Conservation (phyloP, 2,888 invertebrate species). For the Trachelus iudaicus region DNA sequence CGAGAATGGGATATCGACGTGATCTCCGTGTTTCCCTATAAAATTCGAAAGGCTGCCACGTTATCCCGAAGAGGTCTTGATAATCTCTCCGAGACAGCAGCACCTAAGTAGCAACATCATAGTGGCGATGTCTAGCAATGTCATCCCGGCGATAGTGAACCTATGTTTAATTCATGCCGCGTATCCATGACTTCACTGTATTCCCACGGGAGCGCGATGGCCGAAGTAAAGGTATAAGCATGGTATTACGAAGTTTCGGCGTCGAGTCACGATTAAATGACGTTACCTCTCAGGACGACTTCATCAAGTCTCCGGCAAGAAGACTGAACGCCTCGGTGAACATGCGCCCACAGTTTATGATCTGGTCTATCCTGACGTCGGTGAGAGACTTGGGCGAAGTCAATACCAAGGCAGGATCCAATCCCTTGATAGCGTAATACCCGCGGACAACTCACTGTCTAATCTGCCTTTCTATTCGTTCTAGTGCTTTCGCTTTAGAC, state of each 20-base stretch:
- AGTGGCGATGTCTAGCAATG: too few relatives aligned
- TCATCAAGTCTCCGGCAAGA: background rate
- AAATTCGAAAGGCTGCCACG: too few relatives aligned
- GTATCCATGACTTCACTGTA: slow-evolving; percentile 1
- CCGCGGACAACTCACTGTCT: too few relatives aligned
- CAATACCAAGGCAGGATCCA: too few relatives aligned
- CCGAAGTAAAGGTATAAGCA: background rate
- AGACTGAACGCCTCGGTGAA: slow-evolving; percentile 7
- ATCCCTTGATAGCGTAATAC: too few relatives aligned
- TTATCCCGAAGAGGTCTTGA: too few relatives aligned
- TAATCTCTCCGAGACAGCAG: too few relatives aligned
- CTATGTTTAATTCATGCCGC: slow-evolving; percentile 18
- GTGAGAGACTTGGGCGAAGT: too few relatives aligned
- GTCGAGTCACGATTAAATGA: background rate
- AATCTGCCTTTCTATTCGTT: background rate
- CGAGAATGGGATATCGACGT: too few relatives aligned
- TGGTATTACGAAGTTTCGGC: background rate
- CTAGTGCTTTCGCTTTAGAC: background rate
- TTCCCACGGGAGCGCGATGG: slow-evolving; percentile 8
- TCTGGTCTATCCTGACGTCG: too few relatives aligned
- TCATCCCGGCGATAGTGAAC: background rate
- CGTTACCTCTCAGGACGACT: background rate
- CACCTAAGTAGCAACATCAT: too few relatives aligned
- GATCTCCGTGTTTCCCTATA: too few relatives aligned
- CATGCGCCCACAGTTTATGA: background rate